Base-by-base conservation (phyloP, 2,888 invertebrate species). In the Dynastes hyllus region DNA sequence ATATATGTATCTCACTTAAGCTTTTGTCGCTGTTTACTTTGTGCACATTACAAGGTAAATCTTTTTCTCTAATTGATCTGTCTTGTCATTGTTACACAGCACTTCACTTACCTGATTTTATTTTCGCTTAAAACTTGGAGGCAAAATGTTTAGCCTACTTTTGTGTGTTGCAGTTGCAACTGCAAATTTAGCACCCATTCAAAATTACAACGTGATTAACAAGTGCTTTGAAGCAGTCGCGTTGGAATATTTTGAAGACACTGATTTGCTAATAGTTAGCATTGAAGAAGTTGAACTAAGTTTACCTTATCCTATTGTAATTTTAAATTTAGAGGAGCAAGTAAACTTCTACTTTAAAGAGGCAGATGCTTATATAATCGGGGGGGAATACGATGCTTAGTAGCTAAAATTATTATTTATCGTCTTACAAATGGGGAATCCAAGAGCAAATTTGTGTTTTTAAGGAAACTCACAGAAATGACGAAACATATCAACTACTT, bases 361-460 rank as follows among this genome's bases (percentile, higher is more conserved):
- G 69, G 27, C 37, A 3, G 69, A 77, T 16, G 37, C 3, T 37
- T 77, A 77, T 55, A 55, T 77, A 55, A 50, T 77, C 37, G 67
- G 69, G 22, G 50, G n/a, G 8, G 51, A 22, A 3, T 27, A 22
- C 2, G 51, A 4, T 22, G 1, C 40, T 58, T 67, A 45, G 5
- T 3, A 27, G 50, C 8, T n/a, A 53, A 69, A 45, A 27, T 77
- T n/a, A 40, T 2, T 69, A 13, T n/a, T 69, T 77, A 16, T 69
- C 51, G 0, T 58, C 27, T 32, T 37, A 4, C 37, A 69, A 69
- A 69, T 45, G 27, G 69, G 58, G 67, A 80, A 69, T 87, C 88
- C 40, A 79, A 81, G 69, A 88, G 87, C 85, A 80, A 78, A 40
- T 78, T 80, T 71, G 40, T 80, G 45, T 69, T 80, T 29, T 16